Evolutionary conservation across 2,888 invertebrate species (phyloP), one percentile per base, ranked within the genome.

Genomic region (Ophonus ardosiacus): DNA sequence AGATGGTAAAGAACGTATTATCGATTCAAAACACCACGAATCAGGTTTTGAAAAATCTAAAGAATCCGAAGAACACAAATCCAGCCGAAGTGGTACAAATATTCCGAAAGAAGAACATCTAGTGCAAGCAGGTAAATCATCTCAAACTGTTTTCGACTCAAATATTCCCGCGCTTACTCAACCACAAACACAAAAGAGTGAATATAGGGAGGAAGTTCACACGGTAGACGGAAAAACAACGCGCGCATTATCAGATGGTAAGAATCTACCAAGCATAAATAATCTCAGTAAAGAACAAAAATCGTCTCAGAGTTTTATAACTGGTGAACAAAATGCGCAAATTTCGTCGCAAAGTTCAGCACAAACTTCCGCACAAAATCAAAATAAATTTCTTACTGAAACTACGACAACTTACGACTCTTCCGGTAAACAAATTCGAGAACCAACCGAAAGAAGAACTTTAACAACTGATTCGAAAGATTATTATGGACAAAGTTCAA

Each of bases 1-100:
- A 21, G 94, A 94, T 88, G 94, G 94, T 0, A 94, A 94, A 89
- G 94, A 94, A 90, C 91, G 93, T 57, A 92, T 94, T 61, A 90
- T 94, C 63, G 94, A 94, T 86, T 92, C 92, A 87, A 93, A 93
- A 81, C 93, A 92, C 76, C 93, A 93, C 87, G 94, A 94, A 90
- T 92, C 93, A 90, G 93, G 93, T 71, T 92, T 92, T 88, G 92
- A 91, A 65, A 88, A 93, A 88, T 92, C 92, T 86, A 89, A 92
- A 84, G 90, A 91, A 51, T 89, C 91, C 4, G 93, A 93, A 86
- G 94, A 94, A 90, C 92, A 91, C 61, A 92, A 92, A 88, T 92
- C 92, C 31, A 93, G 92, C 86, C 91, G 92, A 56, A 92, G 92
- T 87, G 94, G 94, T 17, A 94, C 94, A 6, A 92, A 92, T 86